Evolutionary conservation across 2,888 invertebrate genomes (phyloP).

Genomic region (Cheilosia variabilis): DNA sequence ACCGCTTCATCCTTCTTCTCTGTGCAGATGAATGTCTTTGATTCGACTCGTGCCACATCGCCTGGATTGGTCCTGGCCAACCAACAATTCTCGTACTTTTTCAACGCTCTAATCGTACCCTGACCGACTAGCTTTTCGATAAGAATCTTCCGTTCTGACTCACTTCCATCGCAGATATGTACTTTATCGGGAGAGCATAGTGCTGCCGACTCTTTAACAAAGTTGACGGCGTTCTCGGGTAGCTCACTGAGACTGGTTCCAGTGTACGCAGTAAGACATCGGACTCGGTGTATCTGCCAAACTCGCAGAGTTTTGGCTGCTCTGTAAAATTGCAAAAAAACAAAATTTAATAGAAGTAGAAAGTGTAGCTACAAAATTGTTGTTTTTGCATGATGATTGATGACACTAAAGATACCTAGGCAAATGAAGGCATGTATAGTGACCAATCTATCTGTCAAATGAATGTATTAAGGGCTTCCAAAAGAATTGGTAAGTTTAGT

Average conservation of each 20-base stretch:
- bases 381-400: no score
- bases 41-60: conserved; percentile 99
- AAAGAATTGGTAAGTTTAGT: no score
- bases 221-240: conserved; percentile 85
- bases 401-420: no score
- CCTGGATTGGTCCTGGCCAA: conserved; percentile 97
- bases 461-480: no score
- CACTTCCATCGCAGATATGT: conserved; percentile 97
- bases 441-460: no score
- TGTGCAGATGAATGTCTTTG: conserved; percentile 97
- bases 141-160: conserved; percentile 90
- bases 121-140: conserved; percentile 90
- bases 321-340: conserved; percentile 40
- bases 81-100: conserved; percentile 98
- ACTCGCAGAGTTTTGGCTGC: conserved; percentile 35
- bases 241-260: conserved; percentile 75
- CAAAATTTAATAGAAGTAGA: not conserved
- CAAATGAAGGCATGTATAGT: no score
- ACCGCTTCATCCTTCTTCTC: conserved; percentile 91
- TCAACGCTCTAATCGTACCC: conserved; percentile 90
- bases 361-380: no score
- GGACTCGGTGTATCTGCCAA: conserved; percentile 43
- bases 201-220: conserved; percentile 90
- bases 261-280: conserved; percentile 42
- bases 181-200: conserved; percentile 94